Evolutionary conservation across 2,113 vertebrate genomes (phyloP), one percentile per base, ranked within the genome.

Genomic region (Lagopus leucura): DNA sequence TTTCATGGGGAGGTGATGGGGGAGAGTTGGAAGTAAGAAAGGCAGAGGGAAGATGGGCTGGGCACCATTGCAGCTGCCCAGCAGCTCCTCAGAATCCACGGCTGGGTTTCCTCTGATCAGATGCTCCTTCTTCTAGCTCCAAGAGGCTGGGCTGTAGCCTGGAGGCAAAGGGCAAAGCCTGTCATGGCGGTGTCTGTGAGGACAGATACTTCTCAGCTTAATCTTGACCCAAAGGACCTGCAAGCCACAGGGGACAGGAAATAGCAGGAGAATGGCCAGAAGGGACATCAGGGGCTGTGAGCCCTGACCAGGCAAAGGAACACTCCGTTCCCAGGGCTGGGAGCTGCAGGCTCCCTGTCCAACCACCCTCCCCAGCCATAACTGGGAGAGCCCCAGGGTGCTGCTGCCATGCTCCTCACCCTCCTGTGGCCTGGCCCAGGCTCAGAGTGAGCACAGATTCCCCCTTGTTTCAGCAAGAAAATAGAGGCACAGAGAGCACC

Each of bases 381-480:
- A 63, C 73, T 3, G 4, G 19, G 43, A 84, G 73, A 75, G 21
- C 48, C 58, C n/a, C 58, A 55, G 74, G 78, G n/a, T 82, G 45
- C 74, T 85, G 32, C 87, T 57, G 42, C 75, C 65, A 16, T 27
- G 4, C 58, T 82, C 28, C 20, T 81, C 58, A 43, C n/a, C 52
- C 70, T 74, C 45, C 40, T 0, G 0, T 55, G 75, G 89, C 25
- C 63, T 92, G 87, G 92, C 75, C 42, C 38, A 10, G 38, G 75
- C 87, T 95, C 87, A 88, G 72, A 52, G 17, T 71, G 67, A 85
- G 91, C 85, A 94, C 92, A 95, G 79, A 92, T 64, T 54, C 10
- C 19, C 22, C 84, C 71, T 96, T 96, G 95, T 96, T 96, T 57
- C 84, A 27, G 64, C 28, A 38, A n/a, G 67, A 96, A 93, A 93